Percentiles rank a stretch among this genome's conserved stretches.
Conservation (phyloP, 2,797 vertebrate species). For the Garrulus glandarius region DNA sequence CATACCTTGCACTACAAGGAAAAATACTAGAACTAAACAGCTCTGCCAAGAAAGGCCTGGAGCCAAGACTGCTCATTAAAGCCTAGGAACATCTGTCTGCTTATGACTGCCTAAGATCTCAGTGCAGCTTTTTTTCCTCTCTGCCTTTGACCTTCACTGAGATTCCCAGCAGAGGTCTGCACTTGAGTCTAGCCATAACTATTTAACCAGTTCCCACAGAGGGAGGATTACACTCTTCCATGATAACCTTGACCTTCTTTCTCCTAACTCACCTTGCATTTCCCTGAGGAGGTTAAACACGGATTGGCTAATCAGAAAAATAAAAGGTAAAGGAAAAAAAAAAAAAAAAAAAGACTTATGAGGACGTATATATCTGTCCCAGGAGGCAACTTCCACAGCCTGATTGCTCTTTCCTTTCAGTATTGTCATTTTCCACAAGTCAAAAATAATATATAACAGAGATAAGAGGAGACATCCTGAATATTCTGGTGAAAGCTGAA, state of each 20-base stretch:
- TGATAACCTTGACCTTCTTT: not conserved
- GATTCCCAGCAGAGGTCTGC: not conserved
- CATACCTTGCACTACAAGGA: conserved; percentile 28
- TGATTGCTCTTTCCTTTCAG: not conserved
- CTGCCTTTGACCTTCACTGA: conserved; percentile 33
- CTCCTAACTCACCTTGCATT: not conserved
- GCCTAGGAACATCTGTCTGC: conserved; percentile 40
- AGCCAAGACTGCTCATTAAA: conserved; percentile 39
- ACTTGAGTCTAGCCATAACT: not conserved
- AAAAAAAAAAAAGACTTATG: not conserved
- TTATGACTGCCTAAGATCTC: conserved; percentile 7
- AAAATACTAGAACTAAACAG: conserved; percentile 17
- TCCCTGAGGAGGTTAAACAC: not conserved
- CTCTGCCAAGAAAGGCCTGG: conserved; percentile 23
- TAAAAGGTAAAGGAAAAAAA: not conserved
- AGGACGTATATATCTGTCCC: not conserved
- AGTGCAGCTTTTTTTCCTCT: not conserved
- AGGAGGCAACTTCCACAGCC: not conserved
- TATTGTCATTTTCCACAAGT: not conserved
- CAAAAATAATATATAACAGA: not conserved
- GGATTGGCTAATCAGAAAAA: not conserved
- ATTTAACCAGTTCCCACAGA: not conserved
- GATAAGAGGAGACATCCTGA: not conserved
- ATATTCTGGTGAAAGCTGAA: not conserved
- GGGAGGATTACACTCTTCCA: not conserved